Evolutionary conservation across 2,113 vertebrate genomes (phyloP), one percentile per base, ranked within the genome.

Genomic region (Naja naja): DNA sequence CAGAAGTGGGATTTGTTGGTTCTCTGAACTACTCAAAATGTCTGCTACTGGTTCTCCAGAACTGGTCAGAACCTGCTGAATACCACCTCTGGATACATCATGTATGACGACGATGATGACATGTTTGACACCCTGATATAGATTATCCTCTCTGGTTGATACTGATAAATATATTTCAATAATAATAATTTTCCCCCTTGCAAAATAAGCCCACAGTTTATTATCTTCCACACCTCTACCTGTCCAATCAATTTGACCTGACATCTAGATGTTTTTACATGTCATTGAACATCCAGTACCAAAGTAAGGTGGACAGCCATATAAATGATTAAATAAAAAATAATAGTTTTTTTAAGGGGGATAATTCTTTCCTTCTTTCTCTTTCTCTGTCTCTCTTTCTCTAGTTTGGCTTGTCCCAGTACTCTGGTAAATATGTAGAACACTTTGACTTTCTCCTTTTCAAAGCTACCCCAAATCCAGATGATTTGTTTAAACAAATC

Each of bases 401-500:
- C 18, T 94, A 97, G 96, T 97, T 97, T 90, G 94, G 95, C 0
- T 95, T 97, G 89, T 95, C 96, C 93, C 96, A 97, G 52, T 97
- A 96, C 43, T 97, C 96, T 0, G 43, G 60, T n/a, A 0, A 0
- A 6, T 34, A 94, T 60, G 2, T 60, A 69, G 95, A 3, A 25
- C 95, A 97, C 54, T 97, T 97, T 85, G 93, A 94, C 93, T 97
- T 97, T 87, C 18, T 25, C 0, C 0, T 47, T 1, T 97, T 96
- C 94, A 47, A 8, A 89, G 86, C 1, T 1, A 92, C 34, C 49
- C 2, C 0, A 2, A 58, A 60, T 45, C 92, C 90, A 9, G 86
- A n/a, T 89, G 53, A 12, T 4, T 95, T 97, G 34, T 34, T 95
- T 89, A 85, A 58, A 16, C 10, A n/a, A 30, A 92, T 97, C 0